Conservation (phyloP, 2,888 invertebrate species). For the Colostygia pectinataria region DNA sequence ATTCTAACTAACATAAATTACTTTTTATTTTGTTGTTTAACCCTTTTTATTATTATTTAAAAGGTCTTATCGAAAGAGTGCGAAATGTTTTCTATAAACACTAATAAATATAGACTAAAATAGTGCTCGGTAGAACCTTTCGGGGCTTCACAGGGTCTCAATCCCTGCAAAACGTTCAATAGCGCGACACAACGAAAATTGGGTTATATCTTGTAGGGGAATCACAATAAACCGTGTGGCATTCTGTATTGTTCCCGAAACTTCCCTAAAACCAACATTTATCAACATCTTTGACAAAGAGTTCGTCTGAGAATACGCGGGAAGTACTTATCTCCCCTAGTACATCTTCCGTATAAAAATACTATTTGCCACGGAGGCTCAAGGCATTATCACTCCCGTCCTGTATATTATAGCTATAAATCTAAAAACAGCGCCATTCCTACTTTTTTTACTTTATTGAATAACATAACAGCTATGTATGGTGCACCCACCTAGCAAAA, state of each 20-base stretch:
- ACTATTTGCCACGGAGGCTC: constrained; percentile 55
- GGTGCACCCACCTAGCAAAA: no score
- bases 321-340: constrained; percentile 37
- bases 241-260: constrained; percentile 5
- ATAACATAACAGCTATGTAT: no score
- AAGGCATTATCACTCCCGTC: constrained; percentile 57
- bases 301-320: constrained; percentile 15
- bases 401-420: constrained; percentile 65
- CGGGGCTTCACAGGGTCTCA: no score
- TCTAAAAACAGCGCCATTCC: constrained; percentile 45
- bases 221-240: neutral
- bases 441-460: constrained; percentile 26
- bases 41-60: no score
- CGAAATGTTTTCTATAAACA: no score
- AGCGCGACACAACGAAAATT: no score
- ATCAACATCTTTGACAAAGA: constrained; percentile 19
- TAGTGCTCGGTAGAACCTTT: no score
- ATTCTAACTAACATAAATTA: no score
- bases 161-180: no score
- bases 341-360: constrained; percentile 60
- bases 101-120: no score
- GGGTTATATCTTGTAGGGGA: neutral
- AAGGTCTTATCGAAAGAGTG: no score
- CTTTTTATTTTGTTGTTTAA: no score
- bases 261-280: constrained; percentile 11